Base-by-base conservation (phyloP, 2,113 vertebrate species). In the Tamias sibiricus region DNA sequence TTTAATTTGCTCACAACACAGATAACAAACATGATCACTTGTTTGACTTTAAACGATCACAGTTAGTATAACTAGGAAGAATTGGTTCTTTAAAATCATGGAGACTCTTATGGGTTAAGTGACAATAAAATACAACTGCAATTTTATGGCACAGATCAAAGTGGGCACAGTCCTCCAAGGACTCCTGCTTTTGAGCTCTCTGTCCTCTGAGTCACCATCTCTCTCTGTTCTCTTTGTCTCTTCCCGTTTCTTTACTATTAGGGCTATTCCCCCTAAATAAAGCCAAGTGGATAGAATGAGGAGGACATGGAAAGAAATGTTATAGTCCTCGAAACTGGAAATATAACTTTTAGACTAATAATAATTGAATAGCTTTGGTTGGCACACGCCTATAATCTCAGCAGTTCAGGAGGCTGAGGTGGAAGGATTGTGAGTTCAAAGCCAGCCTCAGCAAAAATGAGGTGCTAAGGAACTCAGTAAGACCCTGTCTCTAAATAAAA, bases 121-220 rank as follows among this genome's bases (percentile, higher is more conserved):
- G 72, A 77, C 4, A 40, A 0, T 16, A 1, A 84, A 92, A 84
- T 59, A 14, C 44, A 72, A 52, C 62, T 64, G 16, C 4, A 11
- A 26, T 22, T 88, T 84, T 44, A 54, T 16, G 28, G 26, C 17
- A 35, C 26, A n/a, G 12, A n/a, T n/a, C n/a, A n/a, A n/a, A 77
- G 59, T 4, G 37, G 16, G 22, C 2, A 26, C 14, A 85, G 5
- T 71, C 16, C 42, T 82, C 59, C 19, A 54, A 71, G 52, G 42
- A 32, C 0, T 37, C 0, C 22, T 20, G 6, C 66, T 88, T 22
- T 47, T 8, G 5, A 64, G 66, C 32, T 6, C 1, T 42, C 8
- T 57, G 2, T 30, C 12, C 40, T 49, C 22, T 37, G 6, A 32
- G 13, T 2, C 6, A 3, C 6, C 20, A 0, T 2, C 5, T 44